phyloP scores from a whole-genome alignment of 2,113 vertebrate species.

The Mastomys natalensis region DNA sequence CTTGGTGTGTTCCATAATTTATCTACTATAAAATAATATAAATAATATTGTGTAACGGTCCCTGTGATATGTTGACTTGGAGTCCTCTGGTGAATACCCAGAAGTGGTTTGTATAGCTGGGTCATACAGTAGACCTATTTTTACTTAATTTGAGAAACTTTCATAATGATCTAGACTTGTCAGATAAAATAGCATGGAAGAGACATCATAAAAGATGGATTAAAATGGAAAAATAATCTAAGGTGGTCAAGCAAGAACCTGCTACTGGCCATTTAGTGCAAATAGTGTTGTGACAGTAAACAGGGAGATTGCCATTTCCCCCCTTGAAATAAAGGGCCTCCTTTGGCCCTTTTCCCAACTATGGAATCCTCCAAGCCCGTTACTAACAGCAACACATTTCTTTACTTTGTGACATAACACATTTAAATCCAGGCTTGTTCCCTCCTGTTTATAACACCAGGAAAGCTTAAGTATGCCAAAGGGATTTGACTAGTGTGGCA shows the following conservation, averaged over 20 bases:
- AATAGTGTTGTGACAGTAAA: slow-evolving; percentile 34
- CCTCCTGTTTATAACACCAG: slow-evolving; percentile 58
- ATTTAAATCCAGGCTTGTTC: slow-evolving; percentile 59
- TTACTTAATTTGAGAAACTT: neutral
- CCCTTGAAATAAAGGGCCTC: slow-evolving; percentile 39
- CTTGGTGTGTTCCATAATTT: neutral
- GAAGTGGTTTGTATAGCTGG: neutral
- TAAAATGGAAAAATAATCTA: neutral
- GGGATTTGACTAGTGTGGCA: slow-evolving; percentile 44
- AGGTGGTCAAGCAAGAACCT: neutral
- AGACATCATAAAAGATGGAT: slow-evolving; percentile 29
- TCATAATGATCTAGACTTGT: neutral
- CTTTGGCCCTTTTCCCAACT: slow-evolving; percentile 34
- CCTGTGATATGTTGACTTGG: neutral
- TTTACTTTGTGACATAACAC: slow-evolving; percentile 39
- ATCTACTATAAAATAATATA: neutral
- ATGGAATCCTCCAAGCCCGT: neutral
- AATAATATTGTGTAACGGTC: neutral
- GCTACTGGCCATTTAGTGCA: slow-evolving; percentile 19
- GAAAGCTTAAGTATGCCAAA: slow-evolving; percentile 44
- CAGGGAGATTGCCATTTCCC: neutral
- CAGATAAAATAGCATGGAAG: slow-evolving; percentile 32
- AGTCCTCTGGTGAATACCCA: neutral
- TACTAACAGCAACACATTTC: neutral
- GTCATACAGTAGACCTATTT: neutral